Base-by-base conservation (phyloP, 2,797 vertebrate species). In the Coregonus suidteri region DNA sequence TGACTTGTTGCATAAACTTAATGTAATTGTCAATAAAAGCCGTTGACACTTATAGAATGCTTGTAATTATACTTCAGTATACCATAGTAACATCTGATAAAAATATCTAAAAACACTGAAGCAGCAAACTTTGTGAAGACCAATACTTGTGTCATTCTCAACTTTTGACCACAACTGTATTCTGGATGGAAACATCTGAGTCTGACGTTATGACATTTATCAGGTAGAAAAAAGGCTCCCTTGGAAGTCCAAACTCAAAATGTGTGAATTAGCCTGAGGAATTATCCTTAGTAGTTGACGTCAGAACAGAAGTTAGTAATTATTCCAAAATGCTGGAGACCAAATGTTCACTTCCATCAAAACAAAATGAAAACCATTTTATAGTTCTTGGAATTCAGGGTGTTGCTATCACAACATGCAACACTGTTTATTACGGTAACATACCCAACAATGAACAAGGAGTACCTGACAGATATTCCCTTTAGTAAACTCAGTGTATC, bases 221-320 rank as follows among this genome's bases (percentile, higher is more conserved):
- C 41, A 47, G 41, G 9, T 47, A 47, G 41, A 47, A 47, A 47
- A 47, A 47, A 11, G 41, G 2, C 7, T 41, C 41, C 7, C 41
- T 47, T 47, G 41, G 41, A 47, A 9, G 41, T 47, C 41, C 41
- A 47, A 59, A 59, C 54, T 2, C 54, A 15, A 25, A 25, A 15
- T 53, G 14, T 69, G 67, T 69, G 67, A 69, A 69, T n/a, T 20
- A 35, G 16, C 35, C 67, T 47, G 14, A 69, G 67, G 67, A 69
- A 37, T 37, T 5, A 37, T 37, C 6, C 35, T 37, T 37, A 6
- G 35, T 37, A 69, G 6, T 4, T 69, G 15, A 69, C 16, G 16
- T 41, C 35, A 47, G 37, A 70, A 5, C 18, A 70, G 18, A 13
- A 47, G 68, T 51, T 41, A 51, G n/a, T 41, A 4, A 47, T 9